Conservation (phyloP, 92 coral and sea anemone species). For the Epizoanthus illoricatus region DNA sequence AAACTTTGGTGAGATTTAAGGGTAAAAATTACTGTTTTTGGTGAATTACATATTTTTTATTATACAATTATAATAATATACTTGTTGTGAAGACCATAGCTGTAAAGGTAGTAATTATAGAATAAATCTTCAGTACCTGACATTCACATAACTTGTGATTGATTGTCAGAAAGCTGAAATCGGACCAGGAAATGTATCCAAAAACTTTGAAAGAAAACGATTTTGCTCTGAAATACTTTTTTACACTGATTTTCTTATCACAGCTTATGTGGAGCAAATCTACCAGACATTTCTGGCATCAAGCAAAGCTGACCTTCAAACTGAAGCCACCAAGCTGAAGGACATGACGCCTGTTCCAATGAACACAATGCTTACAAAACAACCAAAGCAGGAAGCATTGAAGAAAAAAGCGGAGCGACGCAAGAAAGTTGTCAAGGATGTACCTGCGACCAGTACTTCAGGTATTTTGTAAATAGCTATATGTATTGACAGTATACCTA, state of each 20-base stretch:
- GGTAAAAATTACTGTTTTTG: background rate
- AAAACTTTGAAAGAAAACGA: background rate
- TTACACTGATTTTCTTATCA: background rate
- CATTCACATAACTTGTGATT: background rate
- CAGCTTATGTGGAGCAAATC: conserved; percentile 30
- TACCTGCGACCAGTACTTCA: conserved; percentile 9
- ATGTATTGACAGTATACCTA: no score
- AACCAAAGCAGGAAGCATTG: background rate
- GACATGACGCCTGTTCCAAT: background rate
- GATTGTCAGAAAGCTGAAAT: background rate
- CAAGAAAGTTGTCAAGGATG: conserved; percentile 27
- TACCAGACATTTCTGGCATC: conserved; percentile 21
- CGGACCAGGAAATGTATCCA: background rate
- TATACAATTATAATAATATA: no score
- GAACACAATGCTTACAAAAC: conserved; percentile 5
- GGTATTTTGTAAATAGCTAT: background rate
- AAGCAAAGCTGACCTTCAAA: conserved; percentile 1
- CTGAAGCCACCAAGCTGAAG: conserved; percentile 14
- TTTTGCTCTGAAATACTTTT: background rate
- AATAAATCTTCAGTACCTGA: background rate
- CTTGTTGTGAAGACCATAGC: background rate
- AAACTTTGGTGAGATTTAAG: conserved; percentile 30
- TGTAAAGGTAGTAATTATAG: background rate
- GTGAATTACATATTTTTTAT: background rate
- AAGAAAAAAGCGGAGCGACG: conserved; percentile 9